Percentiles rank a stretch among this genome's conserved stretches.
Conservation (phyloP, 2,113 vertebrate species). For the Vidua macroura region DNA sequence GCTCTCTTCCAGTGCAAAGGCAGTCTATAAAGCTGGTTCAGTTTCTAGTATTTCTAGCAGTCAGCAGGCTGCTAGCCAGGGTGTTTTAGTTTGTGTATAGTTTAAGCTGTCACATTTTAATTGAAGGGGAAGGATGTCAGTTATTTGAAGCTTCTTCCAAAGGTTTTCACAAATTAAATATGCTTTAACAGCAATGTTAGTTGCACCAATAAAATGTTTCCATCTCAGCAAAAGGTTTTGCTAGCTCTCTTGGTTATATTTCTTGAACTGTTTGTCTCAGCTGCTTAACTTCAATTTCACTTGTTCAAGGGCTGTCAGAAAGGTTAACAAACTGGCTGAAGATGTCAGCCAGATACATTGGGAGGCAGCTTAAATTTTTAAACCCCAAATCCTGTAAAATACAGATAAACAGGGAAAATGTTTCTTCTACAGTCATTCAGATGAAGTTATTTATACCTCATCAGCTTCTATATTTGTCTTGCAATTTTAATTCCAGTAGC, state of each 20-base stretch:
- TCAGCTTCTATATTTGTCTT: slow-evolving; percentile 22
- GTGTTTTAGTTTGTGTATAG: not conserved
- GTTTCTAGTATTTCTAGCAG: not conserved
- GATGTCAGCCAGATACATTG: not conserved
- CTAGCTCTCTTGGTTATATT: not conserved
- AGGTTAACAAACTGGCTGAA: not conserved
- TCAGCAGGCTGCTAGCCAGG: not conserved
- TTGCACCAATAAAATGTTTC: not conserved
- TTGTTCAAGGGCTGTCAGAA: not conserved
- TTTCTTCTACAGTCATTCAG: not conserved
- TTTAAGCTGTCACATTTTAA: not conserved
- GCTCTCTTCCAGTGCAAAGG: not conserved
- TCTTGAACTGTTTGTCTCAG: not conserved
- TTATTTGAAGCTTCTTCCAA: not conserved
- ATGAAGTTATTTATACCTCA: slow-evolving; percentile 29
- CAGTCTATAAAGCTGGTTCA: not conserved
- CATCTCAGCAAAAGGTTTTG: not conserved
- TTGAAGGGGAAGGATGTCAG: not conserved
- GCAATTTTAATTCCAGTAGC: not conserved
- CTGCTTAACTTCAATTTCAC: not conserved
- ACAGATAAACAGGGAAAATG: not conserved
- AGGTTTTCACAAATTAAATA: not conserved
- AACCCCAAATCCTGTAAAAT: not conserved
- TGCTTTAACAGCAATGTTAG: not conserved
- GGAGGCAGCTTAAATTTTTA: not conserved